phyloP scores from a whole-genome alignment of 2,797 vertebrate species.

The Parambassis ranga region DNA sequence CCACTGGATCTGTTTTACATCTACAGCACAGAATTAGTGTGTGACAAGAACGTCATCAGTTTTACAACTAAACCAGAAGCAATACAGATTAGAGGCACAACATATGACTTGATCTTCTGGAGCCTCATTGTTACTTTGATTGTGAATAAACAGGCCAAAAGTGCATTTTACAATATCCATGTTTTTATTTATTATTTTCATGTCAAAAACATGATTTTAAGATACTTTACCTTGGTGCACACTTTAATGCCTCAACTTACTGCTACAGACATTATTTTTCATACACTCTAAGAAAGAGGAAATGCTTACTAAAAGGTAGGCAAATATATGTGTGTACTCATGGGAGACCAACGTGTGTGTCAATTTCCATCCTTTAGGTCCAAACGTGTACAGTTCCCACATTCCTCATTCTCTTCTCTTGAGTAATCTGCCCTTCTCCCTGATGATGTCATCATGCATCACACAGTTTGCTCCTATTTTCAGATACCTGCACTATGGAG shows the following conservation, averaged over 20 bases:
- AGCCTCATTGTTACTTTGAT: slow-evolving; percentile 4
- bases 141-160: background rate
- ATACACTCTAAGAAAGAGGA: slow-evolving; percentile 1
- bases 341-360: slow-evolving; percentile 28
- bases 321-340: slow-evolving; percentile 29
- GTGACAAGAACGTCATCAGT: slow-evolving; percentile 38
- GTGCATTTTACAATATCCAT: background rate
- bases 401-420: slow-evolving; percentile 63
- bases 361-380: slow-evolving; percentile 27
- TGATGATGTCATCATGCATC: slow-evolving; percentile 77
- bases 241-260: background rate
- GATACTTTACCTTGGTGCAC: too few relatives aligned
- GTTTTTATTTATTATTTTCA: background rate
- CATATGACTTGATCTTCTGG: background rate
- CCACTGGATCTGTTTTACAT: slow-evolving; percentile 56
- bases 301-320: slow-evolving; percentile 10
- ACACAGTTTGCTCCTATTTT: slow-evolving; percentile 78
- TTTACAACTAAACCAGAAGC: slow-evolving; percentile 12
- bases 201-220: too few relatives aligned
- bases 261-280: slow-evolving; percentile 3
- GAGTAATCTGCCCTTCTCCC: slow-evolving; percentile 69
- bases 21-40: slow-evolving; percentile 24
- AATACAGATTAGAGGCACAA: slow-evolving; percentile 15
- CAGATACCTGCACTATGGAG: slow-evolving; percentile 73
- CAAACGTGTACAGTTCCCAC: slow-evolving; percentile 53